Evolutionary conservation across 2,113 vertebrate species (phyloP).

Genomic region (Corapipo altera): DNA sequence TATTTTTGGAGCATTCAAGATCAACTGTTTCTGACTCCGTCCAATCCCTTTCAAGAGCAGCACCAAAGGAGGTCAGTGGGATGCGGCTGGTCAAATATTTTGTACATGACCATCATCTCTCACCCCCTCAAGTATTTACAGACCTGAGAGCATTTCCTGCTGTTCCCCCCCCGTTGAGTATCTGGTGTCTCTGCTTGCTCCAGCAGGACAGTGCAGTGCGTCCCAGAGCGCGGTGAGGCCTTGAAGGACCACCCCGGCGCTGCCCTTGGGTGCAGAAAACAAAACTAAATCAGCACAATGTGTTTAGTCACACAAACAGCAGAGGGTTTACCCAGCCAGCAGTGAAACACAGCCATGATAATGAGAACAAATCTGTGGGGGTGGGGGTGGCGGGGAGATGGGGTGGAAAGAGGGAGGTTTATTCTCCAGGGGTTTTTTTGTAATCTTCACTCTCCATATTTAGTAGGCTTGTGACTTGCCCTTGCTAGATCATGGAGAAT

Average conservation of each 20-base stretch:
- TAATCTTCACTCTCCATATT: slow-evolving; percentile 42
- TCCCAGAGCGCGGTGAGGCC: neutral
- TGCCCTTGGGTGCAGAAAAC: neutral
- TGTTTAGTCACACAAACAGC: neutral
- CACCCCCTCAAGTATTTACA: slow-evolving; percentile 53
- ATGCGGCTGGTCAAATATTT: slow-evolving; percentile 58
- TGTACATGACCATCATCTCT: slow-evolving; percentile 46
- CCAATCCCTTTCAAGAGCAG: slow-evolving; percentile 28
- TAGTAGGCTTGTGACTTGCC: slow-evolving; percentile 66
- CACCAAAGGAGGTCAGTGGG: slow-evolving; percentile 61
- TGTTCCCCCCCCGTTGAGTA: neutral
- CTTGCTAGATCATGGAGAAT: slow-evolving; percentile 70
- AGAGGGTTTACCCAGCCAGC: neutral
- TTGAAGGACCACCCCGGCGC: neutral
- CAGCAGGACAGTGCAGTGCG: neutral
- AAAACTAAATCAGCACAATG: neutral
- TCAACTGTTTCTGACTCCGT: slow-evolving; percentile 4
- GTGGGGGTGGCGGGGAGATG: neutral
- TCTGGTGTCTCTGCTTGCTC: neutral
- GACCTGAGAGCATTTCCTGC: slow-evolving; percentile 60
- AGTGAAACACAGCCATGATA: neutral
- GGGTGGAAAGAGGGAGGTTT: slow-evolving; percentile 34
- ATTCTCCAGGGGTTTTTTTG: slow-evolving; percentile 13
- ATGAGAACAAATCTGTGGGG: neutral
- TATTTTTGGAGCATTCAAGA: slow-evolving; percentile 60